Evolutionary conservation across 2,888 invertebrate genomes (phyloP), one percentile per base, ranked within the genome.

Genomic region (Drosophila mettleri): DNA sequence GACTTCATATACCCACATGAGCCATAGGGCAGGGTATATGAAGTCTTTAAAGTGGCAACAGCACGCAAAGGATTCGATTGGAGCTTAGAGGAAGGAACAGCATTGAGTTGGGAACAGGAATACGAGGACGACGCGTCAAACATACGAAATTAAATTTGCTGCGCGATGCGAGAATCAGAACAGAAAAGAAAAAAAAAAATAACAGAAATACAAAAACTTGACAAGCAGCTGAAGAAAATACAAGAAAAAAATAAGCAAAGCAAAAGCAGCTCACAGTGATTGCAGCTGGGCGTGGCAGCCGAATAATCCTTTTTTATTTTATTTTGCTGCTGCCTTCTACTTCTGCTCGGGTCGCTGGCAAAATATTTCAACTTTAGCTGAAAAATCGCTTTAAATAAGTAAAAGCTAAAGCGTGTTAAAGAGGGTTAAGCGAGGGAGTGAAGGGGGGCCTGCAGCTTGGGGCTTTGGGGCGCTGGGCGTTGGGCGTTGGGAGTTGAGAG

Each of bases 131-230:
- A 87, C 87, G 78, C 77, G 80, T 79, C 83, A 80, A 75, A 85
- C 80, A 86, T 81, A 78, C 81, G 74, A 88, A 88, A 86, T 86
- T 82, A 84, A 88, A 86, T 83, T 83, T 78, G 67, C 46, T 48
- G 39, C 66, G 69, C 59, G 76, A 64, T 63, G 62, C 62, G 53
- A 70, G 29, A 41, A 52, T 24, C 51, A 9, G 49, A 51, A 57
- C 66, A 59, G 48, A 71, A 49, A 64, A 51, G 65, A 65, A 64
- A 74, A 60, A 62, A n/a, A 27, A 27, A 67, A 34, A 29, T n/a
- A 59, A 45, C 12, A 41, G 20, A 18, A 59, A 38, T 31, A 34
- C 34, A 34, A 36, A 14, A 41, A 43, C 46, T 78, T 84, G 72
- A 75, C 71, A 80, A 75, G 65, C 65, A 69, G 65, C 51, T 54